Evolutionary conservation across 2,113 vertebrate genomes (phyloP), one percentile per base, ranked within the genome.

Genomic region (Cyrtonyx montezumae): DNA sequence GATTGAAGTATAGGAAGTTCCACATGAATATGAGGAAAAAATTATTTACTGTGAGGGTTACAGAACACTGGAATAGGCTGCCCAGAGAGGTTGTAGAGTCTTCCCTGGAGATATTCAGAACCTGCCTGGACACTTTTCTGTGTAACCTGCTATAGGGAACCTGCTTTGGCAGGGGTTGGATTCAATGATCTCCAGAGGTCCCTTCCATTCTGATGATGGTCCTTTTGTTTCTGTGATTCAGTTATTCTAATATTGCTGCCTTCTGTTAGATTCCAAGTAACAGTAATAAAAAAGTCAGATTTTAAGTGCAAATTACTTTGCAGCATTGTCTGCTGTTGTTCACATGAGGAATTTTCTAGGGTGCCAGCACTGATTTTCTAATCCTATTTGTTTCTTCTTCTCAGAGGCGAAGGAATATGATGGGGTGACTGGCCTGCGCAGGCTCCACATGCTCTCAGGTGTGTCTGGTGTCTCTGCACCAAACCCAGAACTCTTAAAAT

Each of bases 391-490:
- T 42, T 84, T 28, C 4, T 34, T 10, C 55, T 51, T 62, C 23
- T 13, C 34, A 36, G 21, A 37, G 15, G 19, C 6, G 51, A n/a
- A 43, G 37, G 51, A 37, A 61, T 1, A 14, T 23, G 28, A 16
- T 4, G 14, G 7, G 22, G 2, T 30, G 56, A 20, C 40, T 46
- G 49, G 8, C 22, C 56, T 42, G 6, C 19, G 11, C 6, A 6
- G 45, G 12, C 9, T 61, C 40, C 6, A 10, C 3, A 2, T 58
- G 34, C 21, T 56, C 10, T 48, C 13, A 25, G 0, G 3, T 28
- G 19, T 8, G 8, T 37, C 12, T 51, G 43, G 55, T 48, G 18
- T 48, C 32, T 77, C 15, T 43, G 16, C 21, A 42, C 17, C 40
- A 43, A 70, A n/a, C 12, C 11, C 0, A 1, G 25, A 21, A 36